These are phyloP conservation scores for Augochlorella aurata DNA, from an alignment of 2,888 invertebrate species.

Conservation along the genomic window DNA sequence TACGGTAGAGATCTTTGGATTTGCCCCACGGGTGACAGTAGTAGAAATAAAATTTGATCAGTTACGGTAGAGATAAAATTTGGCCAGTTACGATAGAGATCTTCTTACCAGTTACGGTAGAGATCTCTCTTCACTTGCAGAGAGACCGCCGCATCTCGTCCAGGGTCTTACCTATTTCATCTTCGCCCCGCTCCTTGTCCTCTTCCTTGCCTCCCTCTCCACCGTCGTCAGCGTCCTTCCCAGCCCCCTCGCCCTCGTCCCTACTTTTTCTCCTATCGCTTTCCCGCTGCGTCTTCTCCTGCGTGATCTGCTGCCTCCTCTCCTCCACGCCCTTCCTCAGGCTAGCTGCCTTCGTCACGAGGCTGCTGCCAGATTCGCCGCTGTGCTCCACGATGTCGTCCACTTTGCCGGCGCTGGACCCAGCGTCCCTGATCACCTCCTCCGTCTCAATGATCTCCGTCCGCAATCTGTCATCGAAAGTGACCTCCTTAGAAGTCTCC, in stretches of 20 bases:
- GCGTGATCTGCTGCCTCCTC: constrained; percentile 59
- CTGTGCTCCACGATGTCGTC: constrained; percentile 73
- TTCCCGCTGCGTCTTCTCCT: constrained; percentile 26
- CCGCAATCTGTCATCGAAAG: constrained; percentile 80
- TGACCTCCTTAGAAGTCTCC: constrained; percentile 63
- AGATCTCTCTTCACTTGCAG: too few relatives aligned
- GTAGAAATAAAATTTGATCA: too few relatives aligned
- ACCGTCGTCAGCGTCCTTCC: not conserved
- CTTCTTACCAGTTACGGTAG: too few relatives aligned
- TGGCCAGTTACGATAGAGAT: too few relatives aligned
- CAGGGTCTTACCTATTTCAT: constrained; percentile 48
- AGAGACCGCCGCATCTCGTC: not conserved
- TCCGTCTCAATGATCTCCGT: constrained; percentile 79
- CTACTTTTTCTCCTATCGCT: not conserved
- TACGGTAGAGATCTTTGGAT: too few relatives aligned
- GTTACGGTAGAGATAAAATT: too few relatives aligned
- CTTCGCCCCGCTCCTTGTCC: not conserved
- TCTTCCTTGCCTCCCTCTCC: not conserved
- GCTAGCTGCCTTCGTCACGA: constrained; percentile 73
- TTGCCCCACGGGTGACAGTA: too few relatives aligned
- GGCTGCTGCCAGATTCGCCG: constrained; percentile 63
- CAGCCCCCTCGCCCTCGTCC: not conserved
- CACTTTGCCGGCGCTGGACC: constrained; percentile 60
- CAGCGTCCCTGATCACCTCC: constrained; percentile 14
- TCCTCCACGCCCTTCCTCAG: constrained; percentile 75